A percentile compares a stretch with the other conserved stretches of the same genome.
phyloP scores from a whole-genome alignment of 2,797 vertebrate species.

The Rhynchotus rufescens region DNA sequence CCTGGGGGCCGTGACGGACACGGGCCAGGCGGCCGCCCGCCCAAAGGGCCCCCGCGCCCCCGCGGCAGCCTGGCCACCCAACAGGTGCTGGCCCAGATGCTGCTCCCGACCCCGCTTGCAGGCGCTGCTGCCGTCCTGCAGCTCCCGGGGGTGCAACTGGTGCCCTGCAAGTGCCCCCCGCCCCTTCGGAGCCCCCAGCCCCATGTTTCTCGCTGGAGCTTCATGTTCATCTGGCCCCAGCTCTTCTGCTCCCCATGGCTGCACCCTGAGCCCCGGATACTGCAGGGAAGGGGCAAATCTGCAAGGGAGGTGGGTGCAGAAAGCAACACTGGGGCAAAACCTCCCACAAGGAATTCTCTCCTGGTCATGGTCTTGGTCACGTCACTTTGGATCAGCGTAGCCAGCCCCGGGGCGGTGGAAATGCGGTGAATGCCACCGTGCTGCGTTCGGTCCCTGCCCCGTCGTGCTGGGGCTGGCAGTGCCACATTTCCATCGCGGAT shows the following conservation, averaged over 20 bases:
- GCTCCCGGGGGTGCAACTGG: background rate
- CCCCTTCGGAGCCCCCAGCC: accelerated
- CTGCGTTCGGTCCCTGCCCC: background rate
- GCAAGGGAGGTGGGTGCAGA: background rate
- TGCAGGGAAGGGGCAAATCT: background rate
- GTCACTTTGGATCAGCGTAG: background rate
- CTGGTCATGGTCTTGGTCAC: background rate
- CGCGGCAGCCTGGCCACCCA: background rate
- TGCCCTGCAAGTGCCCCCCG: background rate
- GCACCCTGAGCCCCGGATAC: too few species aligned
- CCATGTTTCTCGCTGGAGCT: background rate
- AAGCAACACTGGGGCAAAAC: background rate
- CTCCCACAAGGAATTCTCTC: background rate
- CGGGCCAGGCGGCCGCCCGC: background rate
- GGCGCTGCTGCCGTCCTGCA: background rate
- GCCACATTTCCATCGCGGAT: background rate
- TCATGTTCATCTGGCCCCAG: too few species aligned
- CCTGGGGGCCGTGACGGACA: background rate
- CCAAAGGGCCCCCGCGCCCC: background rate
- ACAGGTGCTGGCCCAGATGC: background rate
- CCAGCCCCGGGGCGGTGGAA: background rate
- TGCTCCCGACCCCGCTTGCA: background rate
- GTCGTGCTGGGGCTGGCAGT: accelerated
- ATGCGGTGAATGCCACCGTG: conserved; percentile 18
- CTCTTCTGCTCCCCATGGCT: too few species aligned